Evolutionary conservation across 2,888 invertebrate genomes (phyloP).

Genomic region (Dolomedes plantarius): DNA sequence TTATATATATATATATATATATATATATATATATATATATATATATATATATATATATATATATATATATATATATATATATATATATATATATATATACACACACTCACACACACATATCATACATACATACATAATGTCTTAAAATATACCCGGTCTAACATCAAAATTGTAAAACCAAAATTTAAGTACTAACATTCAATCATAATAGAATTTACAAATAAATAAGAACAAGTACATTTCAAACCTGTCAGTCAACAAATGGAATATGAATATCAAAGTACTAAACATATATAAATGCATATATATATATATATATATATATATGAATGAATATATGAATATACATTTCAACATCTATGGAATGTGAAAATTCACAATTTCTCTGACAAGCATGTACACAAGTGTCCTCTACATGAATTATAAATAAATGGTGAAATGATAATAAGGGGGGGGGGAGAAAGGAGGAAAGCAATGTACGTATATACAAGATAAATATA

Average conservation of each 20-base stretch:
- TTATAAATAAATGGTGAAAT: constrained; percentile 22
- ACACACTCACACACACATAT: no score
- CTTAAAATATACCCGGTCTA: neutral
- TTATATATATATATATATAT: no score
- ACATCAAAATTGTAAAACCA: neutral
- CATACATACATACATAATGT: no score
- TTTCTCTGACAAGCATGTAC: constrained; percentile 20
- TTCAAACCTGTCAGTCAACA: constrained; percentile 10
- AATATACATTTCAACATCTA: constrained; percentile 9
- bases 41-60: no score
- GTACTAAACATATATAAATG: neutral
- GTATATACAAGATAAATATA: constrained; percentile 59
- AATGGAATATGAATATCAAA: constrained; percentile 19
- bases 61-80: no score
- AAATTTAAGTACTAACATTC: neutral
- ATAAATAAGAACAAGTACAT: neutral
- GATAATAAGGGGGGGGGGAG: no score
- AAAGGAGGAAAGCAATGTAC: constrained; percentile 5
- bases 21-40: no score
- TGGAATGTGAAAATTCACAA: constrained; percentile 59
- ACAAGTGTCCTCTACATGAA: constrained; percentile 17
- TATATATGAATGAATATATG: no score
- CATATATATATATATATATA: no score
- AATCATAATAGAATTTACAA: neutral
- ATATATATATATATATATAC: no score